Conservation (phyloP, 2,113 vertebrate species). For the Ictalurus furcatus region DNA sequence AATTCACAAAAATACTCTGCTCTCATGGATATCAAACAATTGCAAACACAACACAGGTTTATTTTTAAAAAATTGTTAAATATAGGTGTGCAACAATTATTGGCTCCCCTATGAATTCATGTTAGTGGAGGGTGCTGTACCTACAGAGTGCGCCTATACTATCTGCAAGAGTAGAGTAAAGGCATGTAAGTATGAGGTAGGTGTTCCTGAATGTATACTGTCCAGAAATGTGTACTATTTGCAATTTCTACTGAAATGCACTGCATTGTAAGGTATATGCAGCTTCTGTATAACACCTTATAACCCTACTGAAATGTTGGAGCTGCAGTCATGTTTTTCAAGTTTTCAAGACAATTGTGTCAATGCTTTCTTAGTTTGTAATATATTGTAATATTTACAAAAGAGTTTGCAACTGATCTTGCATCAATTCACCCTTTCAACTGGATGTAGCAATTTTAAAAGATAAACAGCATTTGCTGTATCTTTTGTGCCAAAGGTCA, state of each 20-base stretch:
- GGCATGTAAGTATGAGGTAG: not conserved
- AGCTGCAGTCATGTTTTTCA: not conserved
- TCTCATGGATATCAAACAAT: too few species aligned
- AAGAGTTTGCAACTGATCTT: not conserved
- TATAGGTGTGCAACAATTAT: too few species aligned
- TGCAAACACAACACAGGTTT: too few species aligned
- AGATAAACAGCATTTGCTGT: not conserved
- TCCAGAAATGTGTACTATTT: not conserved
- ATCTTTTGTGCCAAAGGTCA: constrained; percentile 55
- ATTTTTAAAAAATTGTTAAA: too few species aligned
- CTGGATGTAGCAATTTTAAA: not conserved
- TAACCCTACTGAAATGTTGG: not conserved
- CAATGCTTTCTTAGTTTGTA: not conserved
- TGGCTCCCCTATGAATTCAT: too few species aligned
- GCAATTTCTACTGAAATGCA: not conserved
- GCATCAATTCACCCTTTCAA: not conserved
- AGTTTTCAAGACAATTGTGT: not conserved
- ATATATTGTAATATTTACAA: not conserved
- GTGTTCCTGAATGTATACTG: not conserved
- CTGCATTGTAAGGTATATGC: not conserved
- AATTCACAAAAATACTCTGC: too few species aligned
- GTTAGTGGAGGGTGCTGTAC: not conserved
- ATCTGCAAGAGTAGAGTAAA: not conserved
- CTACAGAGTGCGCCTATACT: not conserved
- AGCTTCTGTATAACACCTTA: not conserved